Base-by-base conservation (phyloP, 2,888 invertebrate genomes). In the Callosobruchus maculatus region DNA sequence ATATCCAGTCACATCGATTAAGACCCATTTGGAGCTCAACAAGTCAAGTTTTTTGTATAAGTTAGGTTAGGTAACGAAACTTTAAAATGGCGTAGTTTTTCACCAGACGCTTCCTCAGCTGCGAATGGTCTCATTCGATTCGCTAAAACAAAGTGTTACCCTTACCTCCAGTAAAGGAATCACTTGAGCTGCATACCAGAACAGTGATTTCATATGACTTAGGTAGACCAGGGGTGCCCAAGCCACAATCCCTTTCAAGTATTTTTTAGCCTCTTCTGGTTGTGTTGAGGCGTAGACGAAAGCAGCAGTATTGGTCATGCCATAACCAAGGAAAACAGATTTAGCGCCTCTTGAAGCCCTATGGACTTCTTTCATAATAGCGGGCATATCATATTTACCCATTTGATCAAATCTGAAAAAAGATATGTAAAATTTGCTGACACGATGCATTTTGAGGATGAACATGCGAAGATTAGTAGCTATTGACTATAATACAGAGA, bases 391-490 rank as follows among this genome's bases (percentile, higher is more conserved):
- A 30, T 75, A 76, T 0, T 74, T 70, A n/a, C 73, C 78, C 71
- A 74, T 71, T 70, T 78, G 76, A 21, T 78, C 71, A 22, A 76
- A 73, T 68, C 78, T 78, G 67, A 67, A 78, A 77, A 22, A 31
- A 18, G n/a, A n/a, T n/a, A n/a, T n/a, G n/a, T n/a, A n/a, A n/a
- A n/a, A n/a, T n/a, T n/a, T n/a, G n/a, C n/a, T n/a, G n/a, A n/a
- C n/a, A n/a, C n/a, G n/a, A n/a, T n/a, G n/a, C n/a, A n/a, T n/a
- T n/a, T n/a, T n/a, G n/a, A n/a, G n/a, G n/a, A n/a, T n/a, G n/a
- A n/a, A n/a, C n/a, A n/a, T n/a, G n/a, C n/a, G n/a, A n/a, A n/a
- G n/a, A n/a, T n/a, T n/a, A n/a, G n/a, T n/a, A n/a, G n/a, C n/a
- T n/a, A n/a, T n/a, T n/a, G n/a, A n/a, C n/a, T n/a, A n/a, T n/a